Percentiles rank a stretch among this genome's conserved stretches.
Evolutionary conservation across 2,797 vertebrate species (phyloP).

Genomic region (Jordanella pulchra): DNA sequence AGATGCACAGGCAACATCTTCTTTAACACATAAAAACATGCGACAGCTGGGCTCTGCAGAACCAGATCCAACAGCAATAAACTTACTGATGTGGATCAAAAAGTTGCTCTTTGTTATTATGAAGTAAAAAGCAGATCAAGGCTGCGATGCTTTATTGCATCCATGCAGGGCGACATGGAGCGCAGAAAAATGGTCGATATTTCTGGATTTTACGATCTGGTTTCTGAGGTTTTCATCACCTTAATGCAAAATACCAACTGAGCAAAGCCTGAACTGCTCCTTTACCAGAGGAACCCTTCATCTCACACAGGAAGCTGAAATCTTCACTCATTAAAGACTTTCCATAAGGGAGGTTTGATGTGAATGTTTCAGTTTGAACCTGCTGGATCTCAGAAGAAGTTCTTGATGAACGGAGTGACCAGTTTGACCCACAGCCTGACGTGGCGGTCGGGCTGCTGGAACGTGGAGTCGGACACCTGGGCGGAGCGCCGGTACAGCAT

Average conservation of each 20-base stretch:
- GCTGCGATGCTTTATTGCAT: too few species aligned
- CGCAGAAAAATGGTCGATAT: too few species aligned
- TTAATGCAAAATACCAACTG: neutral
- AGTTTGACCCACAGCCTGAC: conserved; percentile 97
- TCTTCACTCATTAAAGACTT: too few species aligned
- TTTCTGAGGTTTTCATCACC: neutral
- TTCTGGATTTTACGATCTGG: too few species aligned
- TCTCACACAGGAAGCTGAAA: too few species aligned
- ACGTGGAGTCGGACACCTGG: conserved; percentile 86
- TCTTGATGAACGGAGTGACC: conserved; percentile 94
- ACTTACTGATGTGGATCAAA: neutral
- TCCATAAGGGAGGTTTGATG: neutral
- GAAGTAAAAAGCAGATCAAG: too few species aligned
- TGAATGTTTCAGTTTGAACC: conserved; percentile 29
- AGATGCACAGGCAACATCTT: neutral
- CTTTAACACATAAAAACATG: neutral
- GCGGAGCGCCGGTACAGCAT: conserved; percentile 86
- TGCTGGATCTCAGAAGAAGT: conserved; percentile 88
- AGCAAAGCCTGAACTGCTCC: neutral
- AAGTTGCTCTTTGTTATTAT: too few species aligned
- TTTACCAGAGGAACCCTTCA: neutral
- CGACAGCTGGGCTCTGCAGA: too few species aligned
- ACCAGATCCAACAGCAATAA: neutral
- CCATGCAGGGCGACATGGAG: too few species aligned
- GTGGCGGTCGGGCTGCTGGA: conserved; percentile 86